phyloP scores from a whole-genome alignment of 2,888 invertebrate genomes.

The Tineola bisselliella region DNA sequence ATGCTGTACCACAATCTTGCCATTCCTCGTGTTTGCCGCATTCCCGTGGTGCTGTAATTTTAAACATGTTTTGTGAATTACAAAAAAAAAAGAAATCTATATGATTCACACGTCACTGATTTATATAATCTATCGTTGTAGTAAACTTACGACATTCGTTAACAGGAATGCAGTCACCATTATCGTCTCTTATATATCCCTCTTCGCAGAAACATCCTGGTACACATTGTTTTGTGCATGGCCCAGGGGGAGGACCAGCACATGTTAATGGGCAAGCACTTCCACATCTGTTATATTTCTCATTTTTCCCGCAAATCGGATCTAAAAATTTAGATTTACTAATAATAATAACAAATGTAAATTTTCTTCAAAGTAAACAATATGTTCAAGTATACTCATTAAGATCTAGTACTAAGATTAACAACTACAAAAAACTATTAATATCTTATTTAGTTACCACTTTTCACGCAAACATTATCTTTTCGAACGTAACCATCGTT shows the following conservation, averaged over 20 bases:
- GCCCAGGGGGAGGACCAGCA: constrained; percentile 11
- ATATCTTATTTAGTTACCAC: background rate
- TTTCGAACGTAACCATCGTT: background rate
- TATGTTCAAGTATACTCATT: too few relatives aligned
- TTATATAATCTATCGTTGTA: too few relatives aligned
- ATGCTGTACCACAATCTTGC: constrained; percentile 12
- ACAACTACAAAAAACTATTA: background rate
- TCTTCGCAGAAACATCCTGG: constrained; percentile 17
- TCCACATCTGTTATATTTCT: constrained; percentile 17
- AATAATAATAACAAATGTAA: too few relatives aligned
- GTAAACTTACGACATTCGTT: constrained; percentile 19
- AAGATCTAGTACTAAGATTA: too few relatives aligned
- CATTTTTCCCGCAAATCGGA: constrained; percentile 15
- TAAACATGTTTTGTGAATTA: too few relatives aligned
- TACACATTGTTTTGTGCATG: constrained; percentile 15
- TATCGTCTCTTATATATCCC: constrained; percentile 14
- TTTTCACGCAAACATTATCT: background rate
- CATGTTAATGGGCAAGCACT: constrained; percentile 18
- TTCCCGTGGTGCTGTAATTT: background rate
- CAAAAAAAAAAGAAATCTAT: background rate
- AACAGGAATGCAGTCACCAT: constrained; percentile 20
- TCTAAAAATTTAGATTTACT: too few relatives aligned
- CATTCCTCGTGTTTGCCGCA: constrained; percentile 13
- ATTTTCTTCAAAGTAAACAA: too few relatives aligned
- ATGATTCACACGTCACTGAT: too few relatives aligned